Conservation (phyloP, 2,113 vertebrate species). For the Rhynchomys soricoides region DNA sequence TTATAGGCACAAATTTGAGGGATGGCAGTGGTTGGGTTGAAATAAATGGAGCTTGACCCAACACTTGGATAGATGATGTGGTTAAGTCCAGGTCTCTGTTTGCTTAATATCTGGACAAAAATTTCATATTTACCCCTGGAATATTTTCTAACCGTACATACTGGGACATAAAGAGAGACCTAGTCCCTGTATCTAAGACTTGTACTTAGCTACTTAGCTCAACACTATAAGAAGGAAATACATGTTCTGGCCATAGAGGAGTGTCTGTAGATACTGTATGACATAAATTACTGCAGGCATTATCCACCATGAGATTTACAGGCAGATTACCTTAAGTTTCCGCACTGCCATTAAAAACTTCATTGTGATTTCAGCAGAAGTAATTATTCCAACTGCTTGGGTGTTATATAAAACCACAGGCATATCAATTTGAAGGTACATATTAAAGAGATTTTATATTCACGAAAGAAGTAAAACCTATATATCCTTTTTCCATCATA, state of each 20-base stretch:
- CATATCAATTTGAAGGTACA: not conserved
- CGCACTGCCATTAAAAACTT: not conserved
- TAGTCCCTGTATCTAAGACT: not conserved
- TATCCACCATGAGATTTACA: not conserved
- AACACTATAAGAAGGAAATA: not conserved
- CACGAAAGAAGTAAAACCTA: not conserved
- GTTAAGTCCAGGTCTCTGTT: not conserved
- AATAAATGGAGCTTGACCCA: accelerated
- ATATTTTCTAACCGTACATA: not conserved
- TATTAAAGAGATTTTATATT: not conserved
- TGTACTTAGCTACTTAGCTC: not conserved
- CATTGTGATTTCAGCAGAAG: not conserved
- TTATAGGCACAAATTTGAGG: not conserved
- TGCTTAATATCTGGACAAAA: not conserved
- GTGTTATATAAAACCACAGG: not conserved
- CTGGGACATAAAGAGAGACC: not conserved
- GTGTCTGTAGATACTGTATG: no score
- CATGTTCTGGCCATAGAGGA: no score
- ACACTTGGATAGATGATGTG: not conserved
- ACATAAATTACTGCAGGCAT: not conserved
- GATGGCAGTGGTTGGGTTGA: not conserved
- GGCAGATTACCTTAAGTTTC: not conserved
- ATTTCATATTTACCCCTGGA: not conserved
- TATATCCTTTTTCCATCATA: not conserved
- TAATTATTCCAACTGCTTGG: not conserved